Evolutionary conservation across 1,140 invertebrate species (phyloP), one percentile per base, ranked within the genome.

Genomic region (Nebria ingens): DNA sequence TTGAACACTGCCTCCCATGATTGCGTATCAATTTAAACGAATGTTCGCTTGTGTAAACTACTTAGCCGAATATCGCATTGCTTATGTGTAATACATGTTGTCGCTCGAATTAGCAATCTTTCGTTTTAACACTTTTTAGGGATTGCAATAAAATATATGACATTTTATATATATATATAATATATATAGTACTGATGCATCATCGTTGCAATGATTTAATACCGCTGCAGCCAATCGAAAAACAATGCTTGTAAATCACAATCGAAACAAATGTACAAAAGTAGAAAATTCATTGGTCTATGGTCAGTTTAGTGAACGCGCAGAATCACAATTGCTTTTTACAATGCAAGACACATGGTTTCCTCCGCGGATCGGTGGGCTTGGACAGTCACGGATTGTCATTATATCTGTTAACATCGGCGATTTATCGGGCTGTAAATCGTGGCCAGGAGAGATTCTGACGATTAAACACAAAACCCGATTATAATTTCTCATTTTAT

Each of bases 341-440:
- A 45, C 40, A 45, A 45, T 45, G 40, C 40, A 45, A 45, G 40
- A 45, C 40, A 45, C 40, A 45, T 45, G 40, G 40, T 45, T 45
- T 45, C 40, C 40, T 45, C 9, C 17, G 40, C 6, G 17, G n/a
- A n/a, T n/a, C n/a, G n/a, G 3, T 45, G 6, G 15, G 40, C 4
- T 17, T 34, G n/a, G 25, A 34, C 25, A 34, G n/a, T n/a, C n/a
- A n/a, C 25, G 25, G 13, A 29, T 45, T 45, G 9, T 45, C 40
- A 45, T 45, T 45, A 45, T 11, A 45, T 45, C 40, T 45, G 40
- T 17, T 45, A 11, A 17, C 6, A 45, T 45, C 40, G 40, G 15
- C 40, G 17, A 45, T 45, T 45, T 45, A 45, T 45, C 40, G 3
- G 6, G 6, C 15, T 12, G 15, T 45, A 45, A 45, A 45, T 45